Base-by-base conservation (phyloP, 2,113 vertebrate species). In the Recurvirostra avosetta region DNA sequence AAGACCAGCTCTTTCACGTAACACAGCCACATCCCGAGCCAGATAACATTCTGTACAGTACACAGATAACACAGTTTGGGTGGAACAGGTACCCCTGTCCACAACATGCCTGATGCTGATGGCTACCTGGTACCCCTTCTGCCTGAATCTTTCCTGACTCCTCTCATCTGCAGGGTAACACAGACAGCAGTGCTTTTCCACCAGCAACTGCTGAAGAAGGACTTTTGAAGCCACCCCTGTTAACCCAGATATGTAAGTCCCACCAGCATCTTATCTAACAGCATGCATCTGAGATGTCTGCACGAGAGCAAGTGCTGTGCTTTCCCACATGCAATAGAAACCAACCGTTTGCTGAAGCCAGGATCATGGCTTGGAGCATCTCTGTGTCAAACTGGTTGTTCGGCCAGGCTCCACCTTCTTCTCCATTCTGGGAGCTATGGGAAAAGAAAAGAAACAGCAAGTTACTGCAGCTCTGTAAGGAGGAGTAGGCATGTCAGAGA, bases 331-430 rank as follows among this genome's bases (percentile, higher is more conserved):
- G 5, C 1, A 3, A 58, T 11, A 40, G 41, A 67, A 79, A 98
- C 98, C 97, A 96, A 99, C 99, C 99, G 5, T 99, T 99, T 62
- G 99, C 99, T 26, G 99, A 99, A 29, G 99, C 99, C 98, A 98
- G 85, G 93, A 99, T 99, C 98, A 99, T 98, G 61, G 99, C 99
- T 96, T 99, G 99, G 95, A 99, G 99, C 98, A 99, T 98, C 97
- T 99, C 99, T 0, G 99, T 99, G 94, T 99, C 99, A 89, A 99
- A 99, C 76, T 99, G 99, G 97, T 99, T 99, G 97, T 99, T 99
- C 36, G 99, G 99, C 99, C 99, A 99, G 75, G 99, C 99, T 97
- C 99, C 99, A 30, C 99, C 99, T 98, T 99, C 99, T 97, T 99
- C 98, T 89, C 98, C 98, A 96, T 98, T 98, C 95, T 98, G 98